Base-by-base conservation (phyloP, 53 echinoderm and acorn worm genomes). In the Astropecten irregularis region DNA sequence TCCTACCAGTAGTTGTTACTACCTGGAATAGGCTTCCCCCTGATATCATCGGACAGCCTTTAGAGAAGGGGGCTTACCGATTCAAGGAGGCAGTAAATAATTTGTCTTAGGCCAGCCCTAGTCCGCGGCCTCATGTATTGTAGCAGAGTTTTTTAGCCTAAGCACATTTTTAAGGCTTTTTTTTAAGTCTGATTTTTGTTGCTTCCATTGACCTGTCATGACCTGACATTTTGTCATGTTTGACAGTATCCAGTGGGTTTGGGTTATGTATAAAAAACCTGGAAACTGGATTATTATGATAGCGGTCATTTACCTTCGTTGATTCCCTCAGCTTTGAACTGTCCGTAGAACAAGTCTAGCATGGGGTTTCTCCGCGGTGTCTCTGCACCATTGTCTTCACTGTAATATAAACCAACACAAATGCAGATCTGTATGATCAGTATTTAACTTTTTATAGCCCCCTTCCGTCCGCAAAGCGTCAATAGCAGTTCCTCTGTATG, bases 321-420 rank as follows among this genome's bases (percentile, higher is more conserved):
- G 55, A 92, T 90, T 47, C 99, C 99, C 46, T 92, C 92, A 11
- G 94, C 94, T 81, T 90, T 99, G 49, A 94, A 99, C 76, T 99
- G 99, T 4, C 99, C 99, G 66, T 99, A 99, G 74, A 99, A 99
- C 15, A 99, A 84, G 82, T 94, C 92, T 11, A 99, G 65, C 99
- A 99, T 99, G 2, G 99, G 99, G 60, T 99, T 99, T 16, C 84
- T 54, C 5, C 69, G 57, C 16, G 39, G 35, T 7, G 46, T 69
- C 32, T 52, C 60, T 27, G 56, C 82, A 15, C 84, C 95, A 63
- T 90, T 88, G 26, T 94, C 90, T 33, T 85, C 85, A 21, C 88
- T 90, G 85, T 14, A 29, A 47, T 30, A 59, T 22, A 29, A 63
- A 66, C 28, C 25, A 28, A 49, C 25, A 48, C 27, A 20, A 1